phyloP scores from a whole-genome alignment of 1,140 invertebrate genomes.

The Dolichoris vasculosae region DNA sequence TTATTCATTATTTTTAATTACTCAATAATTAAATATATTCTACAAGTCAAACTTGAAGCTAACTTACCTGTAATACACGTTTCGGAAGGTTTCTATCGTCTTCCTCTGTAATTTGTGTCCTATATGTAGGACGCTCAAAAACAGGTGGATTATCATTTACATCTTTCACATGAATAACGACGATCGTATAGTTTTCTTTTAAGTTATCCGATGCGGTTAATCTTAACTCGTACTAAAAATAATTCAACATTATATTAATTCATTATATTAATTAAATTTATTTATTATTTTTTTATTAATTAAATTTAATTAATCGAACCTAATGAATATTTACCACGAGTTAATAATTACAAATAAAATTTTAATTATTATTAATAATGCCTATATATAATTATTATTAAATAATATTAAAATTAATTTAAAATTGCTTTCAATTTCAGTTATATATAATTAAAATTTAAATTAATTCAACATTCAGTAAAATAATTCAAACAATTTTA shows the following conservation, averaged over 20 bases:
- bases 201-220: constrained; percentile 95
- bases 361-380: background rate
- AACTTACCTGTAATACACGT: constrained; percentile 89
- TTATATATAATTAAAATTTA: too few species aligned
- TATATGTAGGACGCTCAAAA: constrained; percentile 94
- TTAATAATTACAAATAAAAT: background rate
- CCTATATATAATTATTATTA: background rate
- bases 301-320: background rate
- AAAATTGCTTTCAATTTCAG: too few species aligned
- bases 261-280: too few species aligned
- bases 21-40: too few species aligned
- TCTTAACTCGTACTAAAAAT: constrained; percentile 89
- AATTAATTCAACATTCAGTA: too few species aligned
- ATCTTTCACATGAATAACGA: constrained; percentile 96
- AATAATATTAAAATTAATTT: background rate
- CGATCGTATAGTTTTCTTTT: constrained; percentile 96
- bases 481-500: too few species aligned
- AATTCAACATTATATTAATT: background rate
- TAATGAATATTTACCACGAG: background rate
- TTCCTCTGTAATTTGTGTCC: constrained; percentile 96
- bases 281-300: background rate
- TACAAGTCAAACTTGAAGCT: background rate
- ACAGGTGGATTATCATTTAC: constrained; percentile 93
- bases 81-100: constrained; percentile 95
- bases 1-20: background rate